Percentiles rank a stretch among this genome's conserved stretches.
Evolutionary conservation across 1,140 invertebrate genomes (phyloP).

Genomic region (Euborellia annulipes): DNA sequence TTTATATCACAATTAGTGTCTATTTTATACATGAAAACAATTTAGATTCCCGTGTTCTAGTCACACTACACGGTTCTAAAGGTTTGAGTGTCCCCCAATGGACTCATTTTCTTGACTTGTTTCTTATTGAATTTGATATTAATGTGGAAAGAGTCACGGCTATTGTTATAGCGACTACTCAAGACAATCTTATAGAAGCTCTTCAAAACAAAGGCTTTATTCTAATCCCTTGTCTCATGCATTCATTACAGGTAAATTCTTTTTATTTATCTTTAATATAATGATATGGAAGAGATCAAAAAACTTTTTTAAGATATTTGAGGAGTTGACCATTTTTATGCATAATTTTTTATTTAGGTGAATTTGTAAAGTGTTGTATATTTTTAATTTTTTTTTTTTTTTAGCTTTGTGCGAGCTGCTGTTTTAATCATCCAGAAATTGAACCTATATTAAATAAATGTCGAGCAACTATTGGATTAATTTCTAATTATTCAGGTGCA

Average conservation of each 20-base stretch:
- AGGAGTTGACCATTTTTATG: not conserved
- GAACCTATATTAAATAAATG: slow-evolving; percentile 27
- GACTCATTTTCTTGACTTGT: slow-evolving; percentile 24
- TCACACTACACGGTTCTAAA: slow-evolving; percentile 9
- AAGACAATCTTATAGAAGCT: slow-evolving; percentile 24
- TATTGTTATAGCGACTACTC: slow-evolving; percentile 27
- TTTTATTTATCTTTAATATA: not conserved
- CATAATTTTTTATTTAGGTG: not conserved
- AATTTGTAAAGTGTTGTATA: not conserved
- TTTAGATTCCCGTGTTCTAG: slow-evolving; percentile 1
- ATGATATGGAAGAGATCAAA: too few species aligned
- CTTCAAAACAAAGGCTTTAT: slow-evolving; percentile 24
- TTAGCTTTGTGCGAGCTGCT: slow-evolving; percentile 28
- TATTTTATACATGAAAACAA: slow-evolving; percentile 21
- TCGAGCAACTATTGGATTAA: slow-evolving; percentile 28
- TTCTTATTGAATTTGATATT: slow-evolving; percentile 30
- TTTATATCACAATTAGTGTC: slow-evolving; percentile 29
- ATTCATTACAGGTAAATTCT: slow-evolving; percentile 26
- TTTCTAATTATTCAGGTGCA: slow-evolving; percentile 23
- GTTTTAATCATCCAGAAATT: slow-evolving; percentile 30
- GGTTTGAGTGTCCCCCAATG: slow-evolving; percentile 21
- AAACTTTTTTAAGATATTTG: not conserved
- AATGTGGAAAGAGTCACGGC: slow-evolving; percentile 30
- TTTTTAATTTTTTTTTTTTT: slow-evolving; percentile 4
- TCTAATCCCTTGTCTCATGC: slow-evolving; percentile 31